Evolutionary conservation across 2,113 vertebrate species (phyloP).

Genomic region (Rhynchopsitta pachyrhyncha): DNA sequence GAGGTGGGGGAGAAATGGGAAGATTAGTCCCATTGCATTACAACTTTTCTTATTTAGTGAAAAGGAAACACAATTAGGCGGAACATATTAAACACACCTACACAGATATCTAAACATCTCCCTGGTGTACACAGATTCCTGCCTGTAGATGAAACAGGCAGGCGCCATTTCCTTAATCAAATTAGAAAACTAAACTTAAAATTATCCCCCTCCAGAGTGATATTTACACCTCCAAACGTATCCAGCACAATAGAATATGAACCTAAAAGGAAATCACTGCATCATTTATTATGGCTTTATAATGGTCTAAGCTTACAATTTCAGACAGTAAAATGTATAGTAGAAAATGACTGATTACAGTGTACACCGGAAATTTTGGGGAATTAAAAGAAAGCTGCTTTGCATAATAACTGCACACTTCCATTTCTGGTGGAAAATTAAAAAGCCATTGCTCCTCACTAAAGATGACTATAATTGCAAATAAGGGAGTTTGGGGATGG

Average conservation of each 20-base stretch:
- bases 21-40: constrained; percentile 54
- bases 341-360: constrained; percentile 54
- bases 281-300: constrained; percentile 57
- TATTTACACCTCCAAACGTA: constrained; percentile 64
- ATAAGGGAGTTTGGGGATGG: neutral
- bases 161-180: constrained; percentile 65
- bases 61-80: constrained; percentile 74
- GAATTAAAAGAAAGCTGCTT: constrained; percentile 59
- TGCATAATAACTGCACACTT: constrained; percentile 53
- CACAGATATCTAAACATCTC: constrained; percentile 56
- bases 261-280: constrained; percentile 65
- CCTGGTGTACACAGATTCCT: constrained; percentile 8
- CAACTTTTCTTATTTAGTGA: constrained; percentile 63
- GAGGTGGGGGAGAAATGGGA: neutral
- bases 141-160: constrained; percentile 4
- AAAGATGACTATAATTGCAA: constrained; percentile 23
- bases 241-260: constrained; percentile 46
- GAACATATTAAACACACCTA: constrained; percentile 77
- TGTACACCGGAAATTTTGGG: constrained; percentile 60
- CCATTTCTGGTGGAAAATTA: constrained; percentile 53
- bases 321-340: constrained; percentile 6
- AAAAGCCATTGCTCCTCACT: constrained; percentile 41
- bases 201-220: constrained; percentile 66
- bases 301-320: neutral
- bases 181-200: constrained; percentile 71